Percentiles rank a stretch among this genome's conserved stretches.
Evolutionary conservation across 2,888 invertebrate genomes (phyloP).

Genomic region (Poecilus cupreus): DNA sequence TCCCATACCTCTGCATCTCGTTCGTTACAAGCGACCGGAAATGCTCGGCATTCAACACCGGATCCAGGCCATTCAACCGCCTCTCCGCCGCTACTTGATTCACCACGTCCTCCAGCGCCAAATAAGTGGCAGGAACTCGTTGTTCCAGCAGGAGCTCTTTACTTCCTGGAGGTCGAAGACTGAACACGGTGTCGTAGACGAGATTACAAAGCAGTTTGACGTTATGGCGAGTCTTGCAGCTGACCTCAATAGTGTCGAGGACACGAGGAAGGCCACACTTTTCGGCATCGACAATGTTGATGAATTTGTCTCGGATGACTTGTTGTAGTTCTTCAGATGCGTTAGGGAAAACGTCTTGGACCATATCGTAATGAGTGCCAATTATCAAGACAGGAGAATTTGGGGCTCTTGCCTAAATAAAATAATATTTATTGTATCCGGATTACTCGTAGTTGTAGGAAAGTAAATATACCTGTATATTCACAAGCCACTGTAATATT

Average conservation of each 20-base stretch:
- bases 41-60: conserved; percentile 88
- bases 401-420: conserved; percentile 82
- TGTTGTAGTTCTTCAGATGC: conserved; percentile 90
- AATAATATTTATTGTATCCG: not conserved
- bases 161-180: conserved; percentile 91
- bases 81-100: conserved; percentile 87
- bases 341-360: conserved; percentile 77
- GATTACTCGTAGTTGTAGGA: not conserved
- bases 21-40: conserved; percentile 79
- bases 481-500: conserved; percentile 96
- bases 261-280: conserved; percentile 96
- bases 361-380: conserved; percentile 96
- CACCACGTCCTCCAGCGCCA: conserved; percentile 95
- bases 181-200: conserved; percentile 95
- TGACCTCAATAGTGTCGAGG: conserved; percentile 93
- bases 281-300: conserved; percentile 95
- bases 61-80: conserved; percentile 81
- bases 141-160: conserved; percentile 94
- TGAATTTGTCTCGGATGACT: conserved; percentile 89
- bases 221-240: conserved; percentile 91
- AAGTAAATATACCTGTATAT: conserved; percentile 80
- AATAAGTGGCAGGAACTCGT: conserved; percentile 95
- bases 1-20: conserved; percentile 81
- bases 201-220: conserved; percentile 91
- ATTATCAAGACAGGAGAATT: conserved; percentile 97